Conservation (phyloP, 2,888 invertebrate species). For the Ceraclea dissimilis region DNA sequence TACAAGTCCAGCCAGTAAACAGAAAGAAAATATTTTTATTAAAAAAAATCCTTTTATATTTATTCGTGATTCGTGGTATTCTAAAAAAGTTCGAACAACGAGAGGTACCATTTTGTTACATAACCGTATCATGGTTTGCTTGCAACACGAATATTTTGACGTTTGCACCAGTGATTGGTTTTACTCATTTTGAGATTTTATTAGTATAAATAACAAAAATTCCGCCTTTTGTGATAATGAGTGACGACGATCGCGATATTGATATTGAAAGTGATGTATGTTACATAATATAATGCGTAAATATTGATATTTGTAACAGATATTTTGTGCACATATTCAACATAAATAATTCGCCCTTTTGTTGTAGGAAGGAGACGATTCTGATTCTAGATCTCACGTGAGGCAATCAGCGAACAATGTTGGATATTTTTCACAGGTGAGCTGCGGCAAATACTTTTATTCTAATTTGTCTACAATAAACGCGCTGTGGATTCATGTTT, state of each 20-base stretch:
- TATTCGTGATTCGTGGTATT: too few relatives aligned
- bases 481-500: too few relatives aligned
- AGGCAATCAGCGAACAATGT: constrained; percentile 59
- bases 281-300: constrained; percentile 30
- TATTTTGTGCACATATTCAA: neutral
- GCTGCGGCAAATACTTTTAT: constrained; percentile 7
- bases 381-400: constrained; percentile 58
- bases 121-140: neutral
- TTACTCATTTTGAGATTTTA: neutral
- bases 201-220: neutral
- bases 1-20: too few relatives aligned
- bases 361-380: constrained; percentile 72
- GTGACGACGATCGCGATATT: constrained; percentile 91
- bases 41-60: too few relatives aligned
- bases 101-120: too few relatives aligned
- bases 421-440: constrained; percentile 69
- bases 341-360: constrained; percentile 7
- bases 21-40: too few relatives aligned
- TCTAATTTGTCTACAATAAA: neutral
- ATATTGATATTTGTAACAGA: constrained; percentile 6
- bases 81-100: too few relatives aligned
- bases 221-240: constrained; percentile 52
- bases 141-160: neutral
- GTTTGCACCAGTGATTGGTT: neutral
- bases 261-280: constrained; percentile 94